These are phyloP conservation scores for Prunella strophiata DNA, from an alignment of 2,797 vertebrate species.

Conservation along the genomic window DNA sequence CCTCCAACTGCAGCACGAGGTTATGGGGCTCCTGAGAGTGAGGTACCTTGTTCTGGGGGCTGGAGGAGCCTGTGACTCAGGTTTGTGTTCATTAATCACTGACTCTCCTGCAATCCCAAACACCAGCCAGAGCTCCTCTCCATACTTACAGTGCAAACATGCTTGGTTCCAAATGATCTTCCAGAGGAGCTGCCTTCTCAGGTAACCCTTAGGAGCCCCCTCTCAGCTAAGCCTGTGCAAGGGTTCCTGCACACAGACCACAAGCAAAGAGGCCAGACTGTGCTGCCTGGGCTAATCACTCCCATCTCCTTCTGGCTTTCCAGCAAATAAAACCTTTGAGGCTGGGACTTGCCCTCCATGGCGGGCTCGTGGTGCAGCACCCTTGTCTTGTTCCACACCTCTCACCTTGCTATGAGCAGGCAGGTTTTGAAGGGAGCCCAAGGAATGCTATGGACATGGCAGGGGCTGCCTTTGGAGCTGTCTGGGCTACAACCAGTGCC, in stretches of 20 bases:
- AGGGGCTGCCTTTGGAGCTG: background rate
- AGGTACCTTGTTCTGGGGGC: background rate
- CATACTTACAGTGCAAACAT: background rate
- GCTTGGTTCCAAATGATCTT: background rate
- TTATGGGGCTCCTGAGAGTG: background rate
- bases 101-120: background rate
- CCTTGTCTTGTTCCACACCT: background rate
- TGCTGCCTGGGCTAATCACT: background rate
- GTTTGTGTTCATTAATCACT: background rate
- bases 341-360: background rate
- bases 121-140: background rate
- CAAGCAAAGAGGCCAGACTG: slow-evolving; percentile 1
- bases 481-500: background rate
- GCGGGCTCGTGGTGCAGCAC: background rate
- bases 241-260: background rate
- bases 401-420: background rate
- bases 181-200: background rate
- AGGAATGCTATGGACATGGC: rapidly evolving
- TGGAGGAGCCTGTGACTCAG: background rate
- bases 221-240: slow-evolving; percentile 4
- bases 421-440: background rate
- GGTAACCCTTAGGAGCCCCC: background rate
- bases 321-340: slow-evolving; percentile 17
- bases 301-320: slow-evolving; percentile 19
- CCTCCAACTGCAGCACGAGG: background rate